phyloP scores from a whole-genome alignment of 2,888 invertebrate genomes.

The Agrochola lychnidis region DNA sequence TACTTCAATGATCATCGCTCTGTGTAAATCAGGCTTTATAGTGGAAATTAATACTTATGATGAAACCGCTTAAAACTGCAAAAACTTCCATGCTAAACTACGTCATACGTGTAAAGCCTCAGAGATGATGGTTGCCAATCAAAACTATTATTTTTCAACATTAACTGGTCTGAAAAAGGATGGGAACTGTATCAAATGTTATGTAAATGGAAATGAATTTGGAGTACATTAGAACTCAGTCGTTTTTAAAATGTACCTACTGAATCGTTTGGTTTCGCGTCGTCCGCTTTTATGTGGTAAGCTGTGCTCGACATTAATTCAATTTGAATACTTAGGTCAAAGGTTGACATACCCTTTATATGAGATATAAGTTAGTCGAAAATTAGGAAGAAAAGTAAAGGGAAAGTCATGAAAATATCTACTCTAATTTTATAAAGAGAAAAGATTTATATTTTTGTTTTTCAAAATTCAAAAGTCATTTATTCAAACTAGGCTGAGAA shows the following conservation, averaged over 20 bases:
- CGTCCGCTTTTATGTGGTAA: neutral
- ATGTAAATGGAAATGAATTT: neutral
- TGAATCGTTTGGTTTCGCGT: neutral
- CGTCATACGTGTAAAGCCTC: neutral
- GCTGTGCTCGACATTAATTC: neutral
- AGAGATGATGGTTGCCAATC: neutral
- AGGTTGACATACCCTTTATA: neutral
- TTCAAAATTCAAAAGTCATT: no score
- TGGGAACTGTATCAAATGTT: neutral
- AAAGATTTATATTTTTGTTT: no score
- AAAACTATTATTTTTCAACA: no score
- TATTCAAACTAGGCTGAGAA: no score
- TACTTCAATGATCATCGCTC: neutral
- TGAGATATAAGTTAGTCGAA: no score
- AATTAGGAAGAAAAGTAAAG: no score
- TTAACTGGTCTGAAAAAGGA: no score
- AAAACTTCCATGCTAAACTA: neutral
- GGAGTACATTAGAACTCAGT: neutral
- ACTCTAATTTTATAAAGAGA: no score
- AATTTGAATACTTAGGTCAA: neutral
- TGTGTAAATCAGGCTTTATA: neutral
- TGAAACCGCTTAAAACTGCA: neutral
- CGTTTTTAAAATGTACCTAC: neutral
- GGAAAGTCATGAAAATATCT: no score
- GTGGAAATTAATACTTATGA: neutral